Evolutionary conservation across 2,888 invertebrate species (phyloP).

Genomic region (Drosophila phalerata): DNA sequence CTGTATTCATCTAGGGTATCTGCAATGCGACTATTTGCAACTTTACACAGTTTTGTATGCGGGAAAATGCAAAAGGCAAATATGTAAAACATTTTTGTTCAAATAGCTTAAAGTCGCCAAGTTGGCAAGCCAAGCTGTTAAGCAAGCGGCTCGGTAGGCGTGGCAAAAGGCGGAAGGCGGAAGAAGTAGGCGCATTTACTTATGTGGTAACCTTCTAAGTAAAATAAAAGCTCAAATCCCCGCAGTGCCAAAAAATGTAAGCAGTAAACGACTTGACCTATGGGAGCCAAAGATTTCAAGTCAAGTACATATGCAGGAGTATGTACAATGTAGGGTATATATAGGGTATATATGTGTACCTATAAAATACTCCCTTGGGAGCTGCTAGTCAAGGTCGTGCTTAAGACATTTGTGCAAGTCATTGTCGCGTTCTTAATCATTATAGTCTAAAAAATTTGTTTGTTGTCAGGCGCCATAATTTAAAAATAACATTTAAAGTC

Average conservation of each 20-base stretch:
- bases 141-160: conserved; percentile 15
- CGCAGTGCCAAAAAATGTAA: conserved; percentile 45
- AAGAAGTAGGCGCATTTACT: conserved; percentile 25
- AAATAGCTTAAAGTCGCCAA: conserved; percentile 62
- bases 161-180: conserved; percentile 9
- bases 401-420: conserved; percentile 51
- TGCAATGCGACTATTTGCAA: neutral
- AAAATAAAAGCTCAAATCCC: conserved; percentile 47
- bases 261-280: conserved; percentile 52
- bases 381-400: conserved; percentile 39
- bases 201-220: conserved; percentile 29
- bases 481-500: conserved; percentile 52
- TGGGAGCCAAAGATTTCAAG: neutral
- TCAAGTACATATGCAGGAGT: neutral
- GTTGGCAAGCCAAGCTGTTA: conserved; percentile 41
- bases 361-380: neutral
- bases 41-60: conserved; percentile 28
- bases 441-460: conserved; percentile 41
- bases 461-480: conserved; percentile 59
- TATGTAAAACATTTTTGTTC: conserved; percentile 69
- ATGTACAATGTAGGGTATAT: conserved; percentile 9
- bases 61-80: conserved; percentile 58
- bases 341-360: neutral
- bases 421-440: conserved; percentile 68
- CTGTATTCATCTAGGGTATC: conserved; percentile 6